Conservation (phyloP, 2,113 vertebrate genomes). For the Crypturellus undulatus region DNA sequence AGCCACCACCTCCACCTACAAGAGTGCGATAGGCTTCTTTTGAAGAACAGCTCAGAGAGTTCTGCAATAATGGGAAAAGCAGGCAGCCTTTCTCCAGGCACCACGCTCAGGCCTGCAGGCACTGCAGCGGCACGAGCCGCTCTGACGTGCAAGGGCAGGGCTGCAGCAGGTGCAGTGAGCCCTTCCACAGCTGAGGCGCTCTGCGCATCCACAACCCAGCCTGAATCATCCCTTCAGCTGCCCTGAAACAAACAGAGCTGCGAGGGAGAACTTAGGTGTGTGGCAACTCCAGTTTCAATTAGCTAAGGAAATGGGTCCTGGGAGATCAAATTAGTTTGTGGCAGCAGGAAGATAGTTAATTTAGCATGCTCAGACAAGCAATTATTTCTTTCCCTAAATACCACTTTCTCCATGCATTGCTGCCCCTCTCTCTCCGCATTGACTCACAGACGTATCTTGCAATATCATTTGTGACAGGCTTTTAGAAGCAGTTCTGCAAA, state of each 20-base stretch:
- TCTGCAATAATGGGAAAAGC: not conserved
- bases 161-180: not conserved
- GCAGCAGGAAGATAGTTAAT: slow-evolving; percentile 60
- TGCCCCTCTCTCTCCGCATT: not conserved
- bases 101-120: not conserved
- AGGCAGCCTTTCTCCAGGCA: not conserved
- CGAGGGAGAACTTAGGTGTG: slow-evolving; percentile 35
- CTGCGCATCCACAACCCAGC: not conserved
- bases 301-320: slow-evolving; percentile 64
- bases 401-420: slow-evolving; percentile 19
- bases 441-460: not conserved
- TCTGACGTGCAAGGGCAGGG: not conserved
- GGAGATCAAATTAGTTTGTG: slow-evolving; percentile 64
- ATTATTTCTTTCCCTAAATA: slow-evolving; percentile 62
- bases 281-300: slow-evolving; percentile 53
- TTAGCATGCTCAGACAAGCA: slow-evolving; percentile 64
- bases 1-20: not conserved
- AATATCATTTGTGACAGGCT: slow-evolving; percentile 20
- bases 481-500: slow-evolving; percentile 24
- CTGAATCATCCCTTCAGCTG: not conserved
- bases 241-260: slow-evolving; percentile 51
- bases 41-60: not conserved
- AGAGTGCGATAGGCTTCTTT: accelerated
- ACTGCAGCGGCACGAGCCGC: not conserved
- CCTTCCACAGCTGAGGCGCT: accelerated